Evolutionary conservation across 2,113 vertebrate genomes (phyloP).

Genomic region (Embiotoca jacksoni): DNA sequence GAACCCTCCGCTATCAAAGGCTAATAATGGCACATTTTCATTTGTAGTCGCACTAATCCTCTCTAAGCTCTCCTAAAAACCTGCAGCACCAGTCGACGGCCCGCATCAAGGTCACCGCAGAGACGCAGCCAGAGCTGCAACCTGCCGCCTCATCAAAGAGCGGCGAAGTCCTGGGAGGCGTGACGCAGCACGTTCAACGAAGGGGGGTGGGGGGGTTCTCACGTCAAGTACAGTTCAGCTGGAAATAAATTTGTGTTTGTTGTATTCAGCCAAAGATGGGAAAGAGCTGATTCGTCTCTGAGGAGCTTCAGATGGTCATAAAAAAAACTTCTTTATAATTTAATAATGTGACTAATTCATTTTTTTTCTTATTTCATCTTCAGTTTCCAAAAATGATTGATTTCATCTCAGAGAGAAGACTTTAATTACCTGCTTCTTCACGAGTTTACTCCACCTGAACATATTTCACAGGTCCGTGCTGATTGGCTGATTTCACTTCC

Average conservation of each 20-base stretch:
- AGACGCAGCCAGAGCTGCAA: constrained; percentile 1
- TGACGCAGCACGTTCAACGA: background rate
- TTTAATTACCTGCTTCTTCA: too few species aligned
- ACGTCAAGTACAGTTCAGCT: too few species aligned
- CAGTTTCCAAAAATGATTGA: background rate
- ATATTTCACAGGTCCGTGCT: too few species aligned
- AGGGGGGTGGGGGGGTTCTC: too few species aligned
- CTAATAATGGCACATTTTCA: constrained; percentile 53
- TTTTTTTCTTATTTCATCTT: too few species aligned
- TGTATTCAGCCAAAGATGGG: background rate
- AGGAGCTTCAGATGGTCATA: rapidly evolving
- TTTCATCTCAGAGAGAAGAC: too few species aligned
- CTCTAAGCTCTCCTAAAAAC: constrained; percentile 30
- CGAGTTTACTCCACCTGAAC: too few species aligned
- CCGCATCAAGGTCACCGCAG: constrained; percentile 28
- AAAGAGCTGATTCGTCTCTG: background rate
- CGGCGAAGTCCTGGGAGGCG: background rate
- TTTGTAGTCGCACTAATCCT: constrained; percentile 53
- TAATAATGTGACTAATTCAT: too few species aligned
- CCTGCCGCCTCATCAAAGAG: constrained; percentile 27
- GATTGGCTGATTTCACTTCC: too few species aligned
- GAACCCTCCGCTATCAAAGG: constrained; percentile 43
- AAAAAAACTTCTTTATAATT: too few species aligned
- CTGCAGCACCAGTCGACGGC: constrained; percentile 31
- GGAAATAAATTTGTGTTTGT: too few species aligned